These are phyloP conservation scores for Magallana gigas DNA, from an alignment of 1,140 invertebrate genomes.

Conservation along the genomic window DNA sequence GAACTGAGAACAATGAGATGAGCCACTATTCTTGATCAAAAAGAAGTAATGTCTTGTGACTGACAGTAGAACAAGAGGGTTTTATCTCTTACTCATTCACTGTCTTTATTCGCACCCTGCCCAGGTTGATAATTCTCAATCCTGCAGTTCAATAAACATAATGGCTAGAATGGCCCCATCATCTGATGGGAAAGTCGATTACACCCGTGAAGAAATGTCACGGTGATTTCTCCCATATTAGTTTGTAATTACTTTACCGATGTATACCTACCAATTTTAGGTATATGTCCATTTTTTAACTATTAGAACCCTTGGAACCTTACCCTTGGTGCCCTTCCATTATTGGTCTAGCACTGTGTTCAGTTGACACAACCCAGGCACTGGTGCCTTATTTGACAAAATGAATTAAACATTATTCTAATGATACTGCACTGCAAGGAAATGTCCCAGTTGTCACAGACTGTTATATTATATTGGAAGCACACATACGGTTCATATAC, in stretches of 20 bases:
- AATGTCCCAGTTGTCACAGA: neutral
- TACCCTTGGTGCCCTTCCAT: too few species aligned
- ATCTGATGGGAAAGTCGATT: neutral
- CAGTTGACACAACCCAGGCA: neutral
- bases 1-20: too few species aligned
- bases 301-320: neutral
- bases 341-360: too few species aligned
- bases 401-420: neutral
- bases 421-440: neutral
- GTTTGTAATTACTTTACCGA: neutral
- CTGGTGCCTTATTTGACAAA: neutral
- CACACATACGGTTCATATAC: neutral
- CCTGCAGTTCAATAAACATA: neutral
- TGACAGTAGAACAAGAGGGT: too few species aligned
- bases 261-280: neutral
- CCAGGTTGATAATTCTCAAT: too few species aligned
- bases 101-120: too few species aligned
- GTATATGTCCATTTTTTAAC: neutral
- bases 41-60: too few species aligned
- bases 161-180: neutral
- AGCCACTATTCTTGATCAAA: too few species aligned
- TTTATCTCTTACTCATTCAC: too few species aligned
- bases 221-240: neutral
- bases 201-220: slow-evolving; percentile 28
- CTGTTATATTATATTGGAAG: neutral